phyloP scores from a whole-genome alignment of 2,888 invertebrate species.

The Zaprionus lineosus region DNA sequence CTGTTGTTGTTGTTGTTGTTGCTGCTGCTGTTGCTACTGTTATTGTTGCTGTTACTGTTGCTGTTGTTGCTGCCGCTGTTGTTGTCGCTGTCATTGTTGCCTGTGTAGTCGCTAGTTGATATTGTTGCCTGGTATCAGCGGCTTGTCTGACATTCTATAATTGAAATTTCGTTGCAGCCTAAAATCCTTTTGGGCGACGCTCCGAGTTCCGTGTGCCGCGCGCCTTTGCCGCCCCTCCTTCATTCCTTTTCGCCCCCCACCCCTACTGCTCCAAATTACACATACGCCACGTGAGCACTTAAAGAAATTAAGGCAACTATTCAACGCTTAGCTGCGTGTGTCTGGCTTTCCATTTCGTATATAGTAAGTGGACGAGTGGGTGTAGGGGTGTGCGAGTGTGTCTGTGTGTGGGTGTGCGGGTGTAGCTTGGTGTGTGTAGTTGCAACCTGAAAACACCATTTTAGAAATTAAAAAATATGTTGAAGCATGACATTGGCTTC shows the following conservation, averaged over 20 bases:
- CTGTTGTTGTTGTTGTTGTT: too few species aligned
- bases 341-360: conserved; percentile 24
- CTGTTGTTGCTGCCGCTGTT: conserved; percentile 14
- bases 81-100: conserved; percentile 13
- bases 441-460: conserved; percentile 44
- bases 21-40: too few species aligned
- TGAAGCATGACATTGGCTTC: conserved; percentile 64
- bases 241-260: too few species aligned
- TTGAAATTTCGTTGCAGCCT: conserved; percentile 69
- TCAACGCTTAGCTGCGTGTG: conserved; percentile 39
- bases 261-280: conserved; percentile 22
- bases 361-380: background rate
- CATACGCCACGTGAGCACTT: conserved; percentile 64
- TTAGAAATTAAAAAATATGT: conserved; percentile 67
- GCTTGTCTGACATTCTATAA: conserved; percentile 67
- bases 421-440: background rate
- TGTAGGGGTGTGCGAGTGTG: background rate
- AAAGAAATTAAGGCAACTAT: conserved; percentile 69
- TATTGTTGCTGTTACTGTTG: conserved; percentile 11
- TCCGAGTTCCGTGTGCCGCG: too few species aligned
- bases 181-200: conserved; percentile 29
- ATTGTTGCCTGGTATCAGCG: conserved; percentile 52
- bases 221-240: too few species aligned
- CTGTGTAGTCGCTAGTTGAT: conserved; percentile 9
- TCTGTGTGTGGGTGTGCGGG: background rate